Evolutionary conservation across 2,888 invertebrate species (phyloP), one percentile per base, ranked within the genome.

Genomic region (Temnothorax ravouxi): DNA sequence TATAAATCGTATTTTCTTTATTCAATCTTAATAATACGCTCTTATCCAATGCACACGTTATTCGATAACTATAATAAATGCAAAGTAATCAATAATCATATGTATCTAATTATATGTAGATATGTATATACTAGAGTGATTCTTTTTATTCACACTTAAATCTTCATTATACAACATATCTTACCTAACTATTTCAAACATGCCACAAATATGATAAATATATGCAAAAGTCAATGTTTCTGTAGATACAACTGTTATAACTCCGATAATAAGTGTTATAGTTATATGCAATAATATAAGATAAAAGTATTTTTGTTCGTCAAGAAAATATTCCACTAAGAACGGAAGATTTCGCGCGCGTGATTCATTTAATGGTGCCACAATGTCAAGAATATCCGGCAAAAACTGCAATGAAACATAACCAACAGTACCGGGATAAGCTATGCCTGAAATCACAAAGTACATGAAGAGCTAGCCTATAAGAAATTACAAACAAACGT

Each of bases 101-200:
- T 44, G 1, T n/a, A n/a, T n/a, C n/a, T n/a, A 29, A 75, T 59
- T 38, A 47, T 0, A 52, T 8, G n/a, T n/a, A n/a, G n/a, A n/a
- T n/a, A n/a, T n/a, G n/a, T n/a, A 18, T 52, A 4, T n/a, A n/a
- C n/a, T 47, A 29, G 3, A 64, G 21, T 38, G 2, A 38, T 21
- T 50, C 1, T 62, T 62, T 29, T n/a, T 62, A 3, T 0, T 4
- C 6, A 18, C 6, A 18, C n/a, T 38, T n/a, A 15, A 56, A 25
- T 59, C 8, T 21, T 1, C 15, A 38, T 9, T 38, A 34, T 38
- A 38, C 25, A 21, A 64, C 3, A 18, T 75, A 44, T 50, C 29
- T 83, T 79, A 83, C 83, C 77, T 41, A 25, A 54, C 34, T 44
- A 84, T 29, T 15, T 74, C 25, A n/a, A 84, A 82, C 69, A 84